Base-by-base conservation (phyloP, 2,797 vertebrate genomes). In the Apogon talboti region DNA sequence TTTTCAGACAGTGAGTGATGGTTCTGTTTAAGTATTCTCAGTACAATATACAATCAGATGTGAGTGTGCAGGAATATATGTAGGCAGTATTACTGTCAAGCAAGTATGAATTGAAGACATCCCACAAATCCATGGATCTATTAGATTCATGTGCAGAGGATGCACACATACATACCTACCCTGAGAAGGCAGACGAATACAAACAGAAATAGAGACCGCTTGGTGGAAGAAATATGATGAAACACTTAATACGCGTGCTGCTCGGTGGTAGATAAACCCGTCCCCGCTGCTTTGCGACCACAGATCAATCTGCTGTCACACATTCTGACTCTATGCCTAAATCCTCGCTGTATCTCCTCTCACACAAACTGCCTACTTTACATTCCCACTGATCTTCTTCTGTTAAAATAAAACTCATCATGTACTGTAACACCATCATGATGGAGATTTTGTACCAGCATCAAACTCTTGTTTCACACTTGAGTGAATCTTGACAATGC, bases 1-100 rank as follows among this genome's bases (percentile, higher is more conserved):
- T 52, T 73, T 69, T 76, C 33, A 58, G 79, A 74, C 71, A 55
- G 30, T 53, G 47, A 85, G 67, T 76, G 65, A 71, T 80, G 51
- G 30, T 21, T 16, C 11, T 67, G 38, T 54, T 72, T 52, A 49
- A 42, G 58, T 49, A 74, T 76, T 81, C 71, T 41, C 63, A 4
- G 53, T 24, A 49, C 35, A 59, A 33, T 61, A 49, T 50, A 59
- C 56, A 66, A 61, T 24, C 11, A 65, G 19, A 67, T 1, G 1
- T 18, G 35, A 64, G 52, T 11, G 15, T 46, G 14, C 16, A 13
- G 33, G 14, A 10, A 35, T 9, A 76, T n/a, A 72, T 40, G 21
- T 14, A 50, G 42, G 13, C 35, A 33, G 30, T 9, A 71, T 67
- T 19, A 66, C 40, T 0, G 9, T 42, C 56, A 58, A 5, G 8